A percentile compares a stretch with the other conserved stretches of the same genome.
Evolutionary conservation across 2,888 invertebrate genomes (phyloP).

Genomic region (Drosophila parthenogenetica): DNA sequence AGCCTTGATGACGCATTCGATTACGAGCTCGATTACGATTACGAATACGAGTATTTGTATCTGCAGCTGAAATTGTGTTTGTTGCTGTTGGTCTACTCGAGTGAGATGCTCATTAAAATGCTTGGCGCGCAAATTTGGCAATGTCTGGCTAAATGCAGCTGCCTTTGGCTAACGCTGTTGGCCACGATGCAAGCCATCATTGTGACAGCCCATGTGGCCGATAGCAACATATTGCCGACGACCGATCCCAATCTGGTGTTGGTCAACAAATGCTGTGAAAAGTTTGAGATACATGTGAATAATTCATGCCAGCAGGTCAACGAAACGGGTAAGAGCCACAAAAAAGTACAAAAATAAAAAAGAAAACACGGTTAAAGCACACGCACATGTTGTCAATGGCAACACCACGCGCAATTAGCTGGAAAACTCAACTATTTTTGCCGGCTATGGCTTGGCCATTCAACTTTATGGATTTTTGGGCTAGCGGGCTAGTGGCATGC

Average conservation of each 20-base stretch:
- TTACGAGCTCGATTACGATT: conserved; percentile 36
- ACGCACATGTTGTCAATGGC: conserved; percentile 52
- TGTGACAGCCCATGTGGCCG: conserved; percentile 49
- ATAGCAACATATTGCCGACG: conserved; percentile 25
- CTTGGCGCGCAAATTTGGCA: conserved; percentile 69
- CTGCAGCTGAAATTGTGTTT: conserved; percentile 28
- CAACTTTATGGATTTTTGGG: conserved; percentile 71
- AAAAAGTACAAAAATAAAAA: conserved; percentile 2
- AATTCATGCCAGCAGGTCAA: conserved; percentile 88
- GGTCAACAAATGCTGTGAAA: conserved; percentile 93
- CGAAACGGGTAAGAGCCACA: conserved; percentile 86
- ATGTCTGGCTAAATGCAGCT: conserved; percentile 59
- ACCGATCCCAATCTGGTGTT: conserved; percentile 65
- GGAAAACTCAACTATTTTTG: conserved; percentile 19
- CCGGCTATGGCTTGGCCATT: conserved; percentile 54
- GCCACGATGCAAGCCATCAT: conserved; percentile 23
- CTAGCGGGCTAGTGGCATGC: conserved; percentile 40
- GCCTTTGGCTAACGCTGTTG: conserved; percentile 36
- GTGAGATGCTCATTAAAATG: conserved; percentile 51
- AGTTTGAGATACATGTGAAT: conserved; percentile 89
- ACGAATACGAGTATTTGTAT: conserved; percentile 24
- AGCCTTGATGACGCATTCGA: conserved; percentile 73
- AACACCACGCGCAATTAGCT: conserved; percentile 39
- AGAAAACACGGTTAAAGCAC: conserved; percentile 11
- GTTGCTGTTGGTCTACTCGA: conserved; percentile 27